Percentiles rank a stretch among this genome's conserved stretches.
phyloP scores from a whole-genome alignment of 2,888 invertebrate species.

The Hirtodrosophila duncani region DNA sequence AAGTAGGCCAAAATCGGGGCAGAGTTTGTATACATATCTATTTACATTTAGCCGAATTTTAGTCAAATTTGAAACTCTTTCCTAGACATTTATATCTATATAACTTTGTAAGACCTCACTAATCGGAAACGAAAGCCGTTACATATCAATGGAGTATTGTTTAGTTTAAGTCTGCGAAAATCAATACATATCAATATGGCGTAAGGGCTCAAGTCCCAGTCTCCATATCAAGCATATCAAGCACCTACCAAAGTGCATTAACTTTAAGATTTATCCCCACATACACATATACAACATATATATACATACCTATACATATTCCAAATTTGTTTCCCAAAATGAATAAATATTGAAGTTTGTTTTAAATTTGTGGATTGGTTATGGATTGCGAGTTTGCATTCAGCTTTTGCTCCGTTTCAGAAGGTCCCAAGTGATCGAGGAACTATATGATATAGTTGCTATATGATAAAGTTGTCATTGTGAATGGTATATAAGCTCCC shows the following conservation, averaged over 20 bases:
- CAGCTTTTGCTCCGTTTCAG: no score
- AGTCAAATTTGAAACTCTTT: conserved; percentile 27
- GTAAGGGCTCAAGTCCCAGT: no score
- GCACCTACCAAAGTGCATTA: conserved; percentile 34
- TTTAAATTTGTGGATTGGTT: background rate
- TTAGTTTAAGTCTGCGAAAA: conserved; percentile 13
- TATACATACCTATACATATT: conserved; percentile 9
- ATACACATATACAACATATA: no score
- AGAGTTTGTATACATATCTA: conserved; percentile 7
- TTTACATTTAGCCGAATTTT: conserved; percentile 21
- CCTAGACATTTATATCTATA: background rate
- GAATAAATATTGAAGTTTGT: conserved; percentile 8
- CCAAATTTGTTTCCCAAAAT: conserved; percentile 8
- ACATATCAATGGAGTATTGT: conserved; percentile 26
- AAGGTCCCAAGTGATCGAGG: no score
- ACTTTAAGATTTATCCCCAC: background rate
- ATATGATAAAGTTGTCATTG: no score
- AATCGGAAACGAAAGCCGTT: conserved; percentile 6
- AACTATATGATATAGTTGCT: no score
- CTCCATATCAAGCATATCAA: conserved; percentile 28
- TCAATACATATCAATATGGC: background rate
- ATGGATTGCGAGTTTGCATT: no score
- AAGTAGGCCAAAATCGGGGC: background rate
- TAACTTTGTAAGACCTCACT: no score
- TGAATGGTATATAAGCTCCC: no score